Percentiles rank a stretch among this genome's conserved stretches.
These are phyloP conservation scores for Brachionus sp. DNA, from an alignment of 1,140 invertebrate genomes.

Conservation along the genomic window DNA sequence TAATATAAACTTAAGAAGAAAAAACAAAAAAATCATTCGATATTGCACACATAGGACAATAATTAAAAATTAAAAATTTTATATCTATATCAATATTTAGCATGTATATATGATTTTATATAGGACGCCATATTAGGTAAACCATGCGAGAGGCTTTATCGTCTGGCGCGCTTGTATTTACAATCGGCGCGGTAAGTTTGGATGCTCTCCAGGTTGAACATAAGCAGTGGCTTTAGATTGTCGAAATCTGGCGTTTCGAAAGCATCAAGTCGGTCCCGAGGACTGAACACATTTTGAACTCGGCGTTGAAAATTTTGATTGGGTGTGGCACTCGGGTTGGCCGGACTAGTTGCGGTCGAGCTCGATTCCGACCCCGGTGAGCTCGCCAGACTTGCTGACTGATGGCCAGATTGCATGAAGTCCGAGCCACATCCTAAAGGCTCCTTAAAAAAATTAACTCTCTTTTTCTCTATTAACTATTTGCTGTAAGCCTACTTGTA, in stretches of 20 bases:
- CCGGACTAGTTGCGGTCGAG: neutral
- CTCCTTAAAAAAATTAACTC: neutral
- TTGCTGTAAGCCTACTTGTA: neutral
- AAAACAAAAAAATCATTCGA: slow-evolving; percentile 3
- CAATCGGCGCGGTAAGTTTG: slow-evolving; percentile 40
- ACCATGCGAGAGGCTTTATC: neutral
- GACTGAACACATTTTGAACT: slow-evolving; percentile 19
- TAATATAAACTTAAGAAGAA: slow-evolving; percentile 20
- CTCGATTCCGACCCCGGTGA: neutral
- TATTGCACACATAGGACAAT: neutral
- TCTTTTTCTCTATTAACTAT: neutral
- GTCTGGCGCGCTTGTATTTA: slow-evolving; percentile 28
- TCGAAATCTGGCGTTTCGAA: slow-evolving; percentile 21
- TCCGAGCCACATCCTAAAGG: neutral
- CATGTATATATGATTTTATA: slow-evolving; percentile 41
- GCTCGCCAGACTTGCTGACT: neutral
- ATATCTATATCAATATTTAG: slow-evolving; percentile 7
- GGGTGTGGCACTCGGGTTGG: neutral
- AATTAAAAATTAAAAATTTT: neutral
- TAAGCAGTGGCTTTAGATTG: slow-evolving; percentile 23
- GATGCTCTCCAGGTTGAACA: slow-evolving; percentile 18
- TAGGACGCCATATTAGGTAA: neutral
- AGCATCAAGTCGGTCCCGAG: slow-evolving; percentile 10
- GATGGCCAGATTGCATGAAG: neutral
- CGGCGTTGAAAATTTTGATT: neutral